Base-by-base conservation (phyloP, 2,888 invertebrate genomes). In the Teleogryllus oceanicus region DNA sequence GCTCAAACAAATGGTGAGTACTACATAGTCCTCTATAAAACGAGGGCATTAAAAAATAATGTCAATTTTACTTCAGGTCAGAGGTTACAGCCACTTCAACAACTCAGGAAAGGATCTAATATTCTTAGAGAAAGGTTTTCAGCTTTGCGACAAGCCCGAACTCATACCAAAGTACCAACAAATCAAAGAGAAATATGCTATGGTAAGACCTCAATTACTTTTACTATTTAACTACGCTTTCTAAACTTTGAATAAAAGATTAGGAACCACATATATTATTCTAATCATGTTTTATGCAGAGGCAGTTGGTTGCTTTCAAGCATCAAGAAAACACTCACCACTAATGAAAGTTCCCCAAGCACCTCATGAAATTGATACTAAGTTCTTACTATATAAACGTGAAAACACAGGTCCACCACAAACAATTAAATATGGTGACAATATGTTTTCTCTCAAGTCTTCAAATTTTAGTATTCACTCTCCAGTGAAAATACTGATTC, bases 281-380 rank as follows among this genome's bases (percentile, higher is more conserved):
- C 37, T 8, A 37, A 37, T 37, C 37, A 37, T 37, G 37, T 37
- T 37, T 37, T 77, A 24, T 74, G 20, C 84, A 91, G 91, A 90
- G 83, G 84, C 87, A 13, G 88, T 91, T 1, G 91, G 91, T 11
- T 91, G 91, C 83, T 91, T 91, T 82, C 83, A 83, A 10, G 86
- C 90, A 80, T 88, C 88, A 1, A 87, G 88, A 79, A 86, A 87
- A 76, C 87, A 87, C 78, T 87, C 89, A 4, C 88, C 90, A 0
- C 83, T 91, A 11, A 90, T 89, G 84, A 89, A 89, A 82, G 85
- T 88, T 2, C 91, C 91, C 0, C 90, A 91, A 84, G 86, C 89
- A 84, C 91, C 91, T 0, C 86, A 86, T 80, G 84, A 86, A 2
- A 86, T 91, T 62, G 87, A 88, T 78, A 91, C 91, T 0, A 88